Evolutionary conservation across 64 coral and sea anemone genomes (phyloP), one percentile per base, ranked within the genome.

Genomic region (Hydrozoanthus tunicans): DNA sequence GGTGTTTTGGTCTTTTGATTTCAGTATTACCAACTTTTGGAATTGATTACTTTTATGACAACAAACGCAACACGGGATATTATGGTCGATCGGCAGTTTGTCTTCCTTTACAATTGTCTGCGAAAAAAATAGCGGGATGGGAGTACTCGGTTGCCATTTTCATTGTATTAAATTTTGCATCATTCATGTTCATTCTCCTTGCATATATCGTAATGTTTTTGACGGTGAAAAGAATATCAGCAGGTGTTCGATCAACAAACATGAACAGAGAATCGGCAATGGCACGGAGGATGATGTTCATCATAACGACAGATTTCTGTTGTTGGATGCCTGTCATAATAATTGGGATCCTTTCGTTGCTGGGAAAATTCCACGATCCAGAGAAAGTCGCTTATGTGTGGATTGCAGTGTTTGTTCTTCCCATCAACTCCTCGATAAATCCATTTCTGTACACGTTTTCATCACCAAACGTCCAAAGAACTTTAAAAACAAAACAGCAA

Each of bases 361-460:
- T 65, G 9, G 89, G 89, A 54, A 65, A 15, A 32, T 66, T 90
- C n/a, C 58, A 59, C 25, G 89, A 90, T 58, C 89, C 89, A 10
- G 51, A 54, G 72, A 77, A 90, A 5, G 57, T 79, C 51, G 89
- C 64, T 4, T 90, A 90, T 62, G 89, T 75, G 53, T 90, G 89
- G 89, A 90, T 77, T 32, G 89, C 89, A 14, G 89, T 90, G 58
- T 90, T 90, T 78, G 89, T 90, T 1, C 62, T 90, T 51, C 89
- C 89, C 13, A 90, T 90, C 14, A 90, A 90, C 60, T 79, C 73
- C 25, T 77, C 89, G 6, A 77, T 90, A 76, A 90, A 90, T 63
- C 89, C 89, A 12, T 11, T 78, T 64, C 52, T 90, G 71, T 90
- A 90, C 64, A 90, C 89, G 3, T 90, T 90, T 53, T 90, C 89